Base-by-base conservation (phyloP, 2,797 vertebrate genomes). In the Furcifer pardalis region DNA sequence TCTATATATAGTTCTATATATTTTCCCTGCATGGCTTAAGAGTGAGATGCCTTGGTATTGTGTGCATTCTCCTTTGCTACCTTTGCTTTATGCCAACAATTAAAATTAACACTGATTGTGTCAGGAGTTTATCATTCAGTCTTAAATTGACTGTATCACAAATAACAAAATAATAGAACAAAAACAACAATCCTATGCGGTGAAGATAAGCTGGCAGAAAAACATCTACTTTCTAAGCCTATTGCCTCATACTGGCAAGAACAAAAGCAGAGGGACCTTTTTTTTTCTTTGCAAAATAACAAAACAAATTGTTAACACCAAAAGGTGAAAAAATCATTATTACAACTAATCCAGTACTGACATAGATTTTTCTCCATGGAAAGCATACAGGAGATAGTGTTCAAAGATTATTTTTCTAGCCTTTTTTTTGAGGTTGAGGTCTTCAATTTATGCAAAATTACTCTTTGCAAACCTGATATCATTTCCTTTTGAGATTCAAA, bases 71-170 rank as follows among this genome's bases (percentile, higher is more conserved):
- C n/a, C n/a, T n/a, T n/a, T n/a, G n/a, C n/a, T n/a, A n/a, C n/a
- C n/a, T n/a, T n/a, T 56, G 52, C 21, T 56, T 56, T 71, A 84
- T 82, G 63, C 56, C 84, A 37, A 32, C 25, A n/a, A 77, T 46
- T 88, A 66, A 44, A 2, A n/a, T 44, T 69, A 5, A 19, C 84
- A 19, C 46, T 25, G 1, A 10, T 25, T 76, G 12, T 5, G 46
- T 56, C 3, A 30, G 42, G 7, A 79, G 60, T 42, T 17, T 1
- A 1, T 60, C 27, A 30, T 25, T 49, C n/a, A 49, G 27, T 15
- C 40, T 40, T n/a, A 40, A 44, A 0, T 52, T 68, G 25, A 3
- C 2, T 30, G 68, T 46, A 69, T 59, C 52, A 56, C 65, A 59
- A 49, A 13, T 37, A 56, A 15, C 59, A 17, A 71, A 71, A 71